Conservation (phyloP, 2,797 vertebrate genomes). For the Poecile montanus region DNA sequence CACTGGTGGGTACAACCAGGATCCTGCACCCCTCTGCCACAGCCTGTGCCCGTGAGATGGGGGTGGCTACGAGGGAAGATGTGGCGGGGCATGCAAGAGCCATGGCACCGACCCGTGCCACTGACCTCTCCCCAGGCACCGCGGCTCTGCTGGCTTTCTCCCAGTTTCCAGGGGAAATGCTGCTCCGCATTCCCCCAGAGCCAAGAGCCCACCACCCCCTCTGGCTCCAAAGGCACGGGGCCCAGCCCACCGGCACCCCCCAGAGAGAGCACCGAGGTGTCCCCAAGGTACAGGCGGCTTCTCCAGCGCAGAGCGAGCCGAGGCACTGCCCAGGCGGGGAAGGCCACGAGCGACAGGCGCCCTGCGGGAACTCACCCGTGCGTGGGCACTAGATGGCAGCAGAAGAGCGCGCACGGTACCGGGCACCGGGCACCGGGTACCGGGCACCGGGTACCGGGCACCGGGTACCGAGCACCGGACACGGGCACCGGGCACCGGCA, state of each 20-base stretch:
- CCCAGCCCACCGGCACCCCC: neutral
- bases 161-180: neutral
- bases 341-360: neutral
- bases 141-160: rapidly evolving
- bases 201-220: rapidly evolving
- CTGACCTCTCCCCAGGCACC: rapidly evolving
- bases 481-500: neutral
- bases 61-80: rapidly evolving
- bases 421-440: neutral
- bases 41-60: rapidly evolving
- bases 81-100: rapidly evolving
- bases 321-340: neutral
- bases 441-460: neutral
- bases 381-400: conserved; percentile 48
- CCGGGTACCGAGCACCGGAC: too few relatives aligned
- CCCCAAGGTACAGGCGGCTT: neutral
- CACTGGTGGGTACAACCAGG: neutral
- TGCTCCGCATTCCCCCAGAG: rapidly evolving
- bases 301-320: neutral
- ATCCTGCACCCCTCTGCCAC: neutral
- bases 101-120: rapidly evolving
- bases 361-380: neutral
- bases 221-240: neutral
- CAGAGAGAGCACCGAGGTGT: too few relatives aligned
- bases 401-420: neutral